phyloP scores from a whole-genome alignment of 2,797 vertebrate genomes.

The Scyliorhinus canicula region DNA sequence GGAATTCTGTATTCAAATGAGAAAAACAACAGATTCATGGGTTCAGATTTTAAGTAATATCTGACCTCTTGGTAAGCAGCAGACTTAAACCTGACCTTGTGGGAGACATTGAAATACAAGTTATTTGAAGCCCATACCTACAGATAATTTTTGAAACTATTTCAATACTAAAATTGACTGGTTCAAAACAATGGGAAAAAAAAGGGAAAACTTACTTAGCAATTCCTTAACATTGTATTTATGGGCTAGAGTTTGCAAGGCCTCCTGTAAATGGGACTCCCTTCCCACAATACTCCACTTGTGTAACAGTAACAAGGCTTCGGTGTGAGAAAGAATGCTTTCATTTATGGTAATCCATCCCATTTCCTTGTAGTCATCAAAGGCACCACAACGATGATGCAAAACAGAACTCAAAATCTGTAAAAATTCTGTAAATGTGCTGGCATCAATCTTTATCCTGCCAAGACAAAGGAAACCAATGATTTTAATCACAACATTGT shows the following conservation, averaged over 20 bases:
- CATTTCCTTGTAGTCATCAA: slow-evolving; percentile 54
- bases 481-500: background rate
- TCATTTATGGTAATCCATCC: slow-evolving; percentile 59
- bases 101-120: background rate
- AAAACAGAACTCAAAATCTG: slow-evolving; percentile 67
- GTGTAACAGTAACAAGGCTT: slow-evolving; percentile 67
- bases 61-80: background rate
- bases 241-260: slow-evolving; percentile 60
- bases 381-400: slow-evolving; percentile 59
- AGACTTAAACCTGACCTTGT: background rate
- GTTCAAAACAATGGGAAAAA: background rate
- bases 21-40: background rate
- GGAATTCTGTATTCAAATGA: background rate
- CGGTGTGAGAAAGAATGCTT: slow-evolving; percentile 59
- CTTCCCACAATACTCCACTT: slow-evolving; percentile 68
- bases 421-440: slow-evolving; percentile 62
- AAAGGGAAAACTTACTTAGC: slow-evolving; percentile 63
- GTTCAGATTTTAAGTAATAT: background rate
- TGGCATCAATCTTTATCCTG: slow-evolving; percentile 62
- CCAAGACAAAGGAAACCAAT: slow-evolving; percentile 39
- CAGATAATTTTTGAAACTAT: background rate
- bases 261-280: slow-evolving; percentile 58
- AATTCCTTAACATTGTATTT: slow-evolving; percentile 64
- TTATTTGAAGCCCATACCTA: background rate
- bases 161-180: background rate